phyloP scores from a whole-genome alignment of 2,113 vertebrate species.

The Psilopogon haemacephalus region DNA sequence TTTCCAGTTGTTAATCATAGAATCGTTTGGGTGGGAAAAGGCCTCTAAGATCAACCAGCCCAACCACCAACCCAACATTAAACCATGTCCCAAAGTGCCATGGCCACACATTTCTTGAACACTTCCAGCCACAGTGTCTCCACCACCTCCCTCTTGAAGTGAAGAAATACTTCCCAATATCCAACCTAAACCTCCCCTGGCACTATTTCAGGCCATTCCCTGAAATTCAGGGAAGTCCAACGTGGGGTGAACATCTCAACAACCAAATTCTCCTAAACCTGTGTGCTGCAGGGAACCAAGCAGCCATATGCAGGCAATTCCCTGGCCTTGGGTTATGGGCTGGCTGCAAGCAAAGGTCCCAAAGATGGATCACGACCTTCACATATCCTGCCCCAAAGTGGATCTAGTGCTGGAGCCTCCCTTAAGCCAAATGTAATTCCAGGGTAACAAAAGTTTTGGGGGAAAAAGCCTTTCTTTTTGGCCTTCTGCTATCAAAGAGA shows the following conservation, averaged over 20 bases:
- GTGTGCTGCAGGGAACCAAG: background rate
- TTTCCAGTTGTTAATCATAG: background rate
- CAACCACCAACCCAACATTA: no score
- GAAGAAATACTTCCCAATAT: no score
- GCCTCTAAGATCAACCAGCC: no score
- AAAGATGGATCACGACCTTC: background rate
- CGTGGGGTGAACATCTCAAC: rapidly evolving
- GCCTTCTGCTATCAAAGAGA: background rate
- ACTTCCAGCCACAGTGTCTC: no score
- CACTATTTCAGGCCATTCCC: no score
- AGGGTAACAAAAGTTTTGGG: background rate
- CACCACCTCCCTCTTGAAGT: no score
- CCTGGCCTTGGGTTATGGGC: background rate
- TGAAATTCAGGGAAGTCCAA: no score
- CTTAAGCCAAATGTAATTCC: background rate
- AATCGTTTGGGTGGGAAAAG: no score
- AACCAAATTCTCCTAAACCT: background rate
- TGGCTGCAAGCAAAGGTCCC: background rate
- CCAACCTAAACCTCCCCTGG: no score
- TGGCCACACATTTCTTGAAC: no score
- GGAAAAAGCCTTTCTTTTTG: rapidly evolving
- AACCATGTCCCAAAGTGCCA: no score
- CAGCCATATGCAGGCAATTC: background rate
- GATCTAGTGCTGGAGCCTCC: background rate
- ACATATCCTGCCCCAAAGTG: background rate